phyloP scores from a whole-genome alignment of 2,888 invertebrate genomes.

The Hirtodrosophila alboralis region DNA sequence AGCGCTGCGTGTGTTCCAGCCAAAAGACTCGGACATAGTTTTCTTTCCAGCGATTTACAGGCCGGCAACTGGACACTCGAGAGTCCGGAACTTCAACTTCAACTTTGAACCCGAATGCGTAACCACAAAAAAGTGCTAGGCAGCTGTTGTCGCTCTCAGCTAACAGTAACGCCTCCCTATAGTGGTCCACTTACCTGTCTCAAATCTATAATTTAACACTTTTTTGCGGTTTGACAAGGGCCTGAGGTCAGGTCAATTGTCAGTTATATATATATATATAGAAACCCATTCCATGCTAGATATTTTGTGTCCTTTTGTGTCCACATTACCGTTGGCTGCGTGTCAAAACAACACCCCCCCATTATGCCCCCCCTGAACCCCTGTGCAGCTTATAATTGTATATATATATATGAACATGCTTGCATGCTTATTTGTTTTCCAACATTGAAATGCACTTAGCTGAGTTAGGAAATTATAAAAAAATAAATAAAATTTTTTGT shows the following conservation, averaged over 20 bases:
- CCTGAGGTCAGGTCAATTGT: constrained; percentile 31
- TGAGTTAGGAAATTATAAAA: background rate
- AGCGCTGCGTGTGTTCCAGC: constrained; percentile 59
- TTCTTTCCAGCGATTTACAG: too few species aligned
- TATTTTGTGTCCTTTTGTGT: constrained; percentile 13
- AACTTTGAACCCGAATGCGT: constrained; percentile 16
- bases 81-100: too few species aligned
- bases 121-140: constrained; percentile 39
- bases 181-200: constrained; percentile 5
- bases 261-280: too few species aligned
- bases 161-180: too few species aligned
- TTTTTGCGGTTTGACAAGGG: constrained; percentile 52
- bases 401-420: constrained; percentile 16
- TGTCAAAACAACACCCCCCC: constrained; percentile 77
- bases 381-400: constrained; percentile 33
- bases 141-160: constrained; percentile 69
- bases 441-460: constrained; percentile 76
- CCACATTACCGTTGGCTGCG: constrained; percentile 71
- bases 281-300: too few species aligned
- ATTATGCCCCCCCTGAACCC: background rate
- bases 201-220: constrained; percentile 73
- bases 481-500: background rate
- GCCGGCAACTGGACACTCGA: too few species aligned
- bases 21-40: too few species aligned
- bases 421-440: background rate